Conservation (phyloP, 2,888 invertebrate species). For the Phyto melanocephala region DNA sequence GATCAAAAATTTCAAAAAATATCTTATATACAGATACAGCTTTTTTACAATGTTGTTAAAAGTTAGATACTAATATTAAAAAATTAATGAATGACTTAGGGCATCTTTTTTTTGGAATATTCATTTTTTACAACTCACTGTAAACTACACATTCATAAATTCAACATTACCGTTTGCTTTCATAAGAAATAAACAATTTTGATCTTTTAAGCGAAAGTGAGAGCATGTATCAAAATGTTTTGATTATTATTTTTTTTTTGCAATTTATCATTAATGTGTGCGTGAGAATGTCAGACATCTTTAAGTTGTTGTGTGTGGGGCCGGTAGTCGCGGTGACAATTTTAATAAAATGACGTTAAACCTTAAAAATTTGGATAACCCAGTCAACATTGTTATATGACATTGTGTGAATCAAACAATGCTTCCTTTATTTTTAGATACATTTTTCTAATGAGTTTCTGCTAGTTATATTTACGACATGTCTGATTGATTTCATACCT, state of each 20-base stretch:
- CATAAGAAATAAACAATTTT: constrained; percentile 27
- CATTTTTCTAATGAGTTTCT: too few relatives aligned
- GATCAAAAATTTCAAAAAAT: too few relatives aligned
- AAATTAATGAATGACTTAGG: too few relatives aligned
- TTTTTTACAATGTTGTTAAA: too few relatives aligned
- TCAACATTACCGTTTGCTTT: background rate
- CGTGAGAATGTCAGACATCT: constrained; percentile 25
- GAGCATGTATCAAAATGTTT: constrained; percentile 47
- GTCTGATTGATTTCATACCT: too few relatives aligned
- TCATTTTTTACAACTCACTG: constrained; percentile 11
- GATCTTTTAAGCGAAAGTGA: constrained; percentile 58
- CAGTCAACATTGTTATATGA: too few relatives aligned
- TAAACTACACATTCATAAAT: background rate
- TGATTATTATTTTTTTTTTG: constrained; percentile 5
- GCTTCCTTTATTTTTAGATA: too few relatives aligned
- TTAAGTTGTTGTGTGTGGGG: constrained; percentile 6
- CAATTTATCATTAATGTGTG: constrained; percentile 26
- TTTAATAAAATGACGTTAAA: constrained; percentile 54
- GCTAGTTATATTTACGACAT: too few relatives aligned
- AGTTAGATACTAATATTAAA: too few relatives aligned
- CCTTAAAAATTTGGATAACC: constrained; percentile 56
- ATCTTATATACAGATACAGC: too few relatives aligned
- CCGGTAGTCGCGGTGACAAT: background rate
- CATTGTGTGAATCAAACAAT: too few relatives aligned
- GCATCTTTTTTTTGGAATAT: too few relatives aligned